Evolutionary conservation across 1,140 invertebrate species (phyloP).

Genomic region (Achroia grisella): DNA sequence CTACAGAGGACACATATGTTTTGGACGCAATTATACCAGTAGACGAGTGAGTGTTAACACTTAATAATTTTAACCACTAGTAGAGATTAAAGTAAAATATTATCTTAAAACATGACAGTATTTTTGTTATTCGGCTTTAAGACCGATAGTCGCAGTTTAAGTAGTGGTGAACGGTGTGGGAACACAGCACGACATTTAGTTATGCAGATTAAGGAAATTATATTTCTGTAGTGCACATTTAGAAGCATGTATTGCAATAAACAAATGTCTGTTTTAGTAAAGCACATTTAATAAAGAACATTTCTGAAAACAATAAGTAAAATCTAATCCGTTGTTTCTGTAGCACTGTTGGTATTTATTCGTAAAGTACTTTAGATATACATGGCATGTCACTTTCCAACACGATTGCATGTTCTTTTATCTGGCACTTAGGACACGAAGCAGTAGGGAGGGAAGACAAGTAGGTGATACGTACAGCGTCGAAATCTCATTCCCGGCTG

Average conservation of each 20-base stretch:
- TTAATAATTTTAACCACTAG: neutral
- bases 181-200: no score
- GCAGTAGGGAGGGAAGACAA: constrained; percentile 78
- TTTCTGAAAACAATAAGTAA: no score
- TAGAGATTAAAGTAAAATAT: no score
- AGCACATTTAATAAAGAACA: no score
- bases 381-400: constrained; percentile 47
- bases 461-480: constrained; percentile 89
- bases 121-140: no score
- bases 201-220: no score
- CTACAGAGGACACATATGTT: constrained; percentile 83
- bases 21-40: constrained; percentile 86
- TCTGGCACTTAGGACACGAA: constrained; percentile 69
- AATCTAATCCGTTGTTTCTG: no score
- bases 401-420: constrained; percentile 68
- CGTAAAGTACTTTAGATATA: constrained; percentile 5
- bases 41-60: constrained; percentile 80
- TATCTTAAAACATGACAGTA: no score
- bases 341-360: constrained; percentile 9
- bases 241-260: constrained; percentile 17
- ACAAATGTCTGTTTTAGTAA: neutral
- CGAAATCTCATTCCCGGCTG: constrained; percentile 91
- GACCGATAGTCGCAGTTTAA: no score
- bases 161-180: no score
- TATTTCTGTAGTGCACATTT: constrained; percentile 11